phyloP scores from a whole-genome alignment of 2,113 vertebrate genomes.

The Rhinoderma darwinii region DNA sequence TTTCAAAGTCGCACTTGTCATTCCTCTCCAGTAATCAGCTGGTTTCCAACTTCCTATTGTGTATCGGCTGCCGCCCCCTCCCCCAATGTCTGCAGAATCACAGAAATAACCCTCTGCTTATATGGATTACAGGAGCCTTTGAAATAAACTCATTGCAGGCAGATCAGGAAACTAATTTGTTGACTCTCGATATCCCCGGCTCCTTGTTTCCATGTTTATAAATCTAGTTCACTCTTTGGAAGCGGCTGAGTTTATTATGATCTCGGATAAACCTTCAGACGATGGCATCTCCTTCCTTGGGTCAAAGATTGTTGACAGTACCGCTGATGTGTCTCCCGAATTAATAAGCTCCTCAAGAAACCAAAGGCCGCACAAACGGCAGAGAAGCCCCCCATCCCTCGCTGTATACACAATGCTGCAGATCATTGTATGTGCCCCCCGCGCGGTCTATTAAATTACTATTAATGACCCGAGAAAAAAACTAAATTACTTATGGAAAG shows the following conservation, averaged over 20 bases:
- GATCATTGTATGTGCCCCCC: neutral
- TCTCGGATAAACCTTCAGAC: slow-evolving; percentile 13
- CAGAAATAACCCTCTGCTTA: slow-evolving; percentile 5
- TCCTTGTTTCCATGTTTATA: slow-evolving; percentile 18
- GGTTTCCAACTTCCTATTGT: slow-evolving; percentile 7
- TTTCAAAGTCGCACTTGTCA: no score
- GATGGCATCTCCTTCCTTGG: neutral
- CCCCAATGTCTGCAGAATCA: neutral
- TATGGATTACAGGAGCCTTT: slow-evolving; percentile 7
- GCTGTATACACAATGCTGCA: neutral
- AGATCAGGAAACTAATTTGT: slow-evolving; percentile 38
- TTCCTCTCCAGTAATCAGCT: neutral
- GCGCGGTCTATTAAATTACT: no score
- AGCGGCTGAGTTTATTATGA: slow-evolving; percentile 24
- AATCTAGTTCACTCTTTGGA: neutral
- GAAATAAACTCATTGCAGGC: slow-evolving; percentile 20
- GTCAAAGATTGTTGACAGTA: slow-evolving; percentile 11
- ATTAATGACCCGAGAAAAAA: no score
- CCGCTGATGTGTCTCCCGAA: neutral
- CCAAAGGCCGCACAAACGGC: neutral
- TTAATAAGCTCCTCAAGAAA: slow-evolving; percentile 4
- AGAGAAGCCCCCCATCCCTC: neutral
- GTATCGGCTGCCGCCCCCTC: neutral
- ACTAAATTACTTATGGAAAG: no score
- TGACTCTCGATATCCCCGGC: slow-evolving; percentile 1